Evolutionary conservation across 2,797 vertebrate genomes (phyloP).

Genomic region (Bradypodion pumilum): DNA sequence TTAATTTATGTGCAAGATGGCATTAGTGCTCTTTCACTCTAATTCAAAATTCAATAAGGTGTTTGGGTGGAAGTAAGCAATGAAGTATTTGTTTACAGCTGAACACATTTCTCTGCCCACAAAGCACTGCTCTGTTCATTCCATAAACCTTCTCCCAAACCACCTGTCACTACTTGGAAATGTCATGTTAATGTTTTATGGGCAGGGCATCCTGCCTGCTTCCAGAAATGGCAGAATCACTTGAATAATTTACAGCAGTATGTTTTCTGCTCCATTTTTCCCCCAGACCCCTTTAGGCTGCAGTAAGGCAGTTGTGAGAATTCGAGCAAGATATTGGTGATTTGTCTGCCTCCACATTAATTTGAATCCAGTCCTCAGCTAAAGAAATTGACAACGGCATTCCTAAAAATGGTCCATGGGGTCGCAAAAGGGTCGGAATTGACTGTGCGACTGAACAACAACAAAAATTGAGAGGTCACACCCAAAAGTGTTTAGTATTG

Average conservation of each 20-base stretch:
- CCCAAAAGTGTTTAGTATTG: no score
- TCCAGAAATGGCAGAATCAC: slow-evolving; percentile 52
- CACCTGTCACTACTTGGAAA: slow-evolving; percentile 64
- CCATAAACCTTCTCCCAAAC: slow-evolving; percentile 49
- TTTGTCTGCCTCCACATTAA: slow-evolving; percentile 1
- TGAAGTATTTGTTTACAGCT: slow-evolving; percentile 46
- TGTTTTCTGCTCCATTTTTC: slow-evolving; percentile 69
- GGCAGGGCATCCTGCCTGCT: slow-evolving; percentile 44
- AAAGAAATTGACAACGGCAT: background rate
- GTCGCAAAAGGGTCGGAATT: no score
- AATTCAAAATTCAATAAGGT: slow-evolving; percentile 26
- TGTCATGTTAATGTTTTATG: slow-evolving; percentile 71
- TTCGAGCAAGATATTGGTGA: slow-evolving; percentile 21
- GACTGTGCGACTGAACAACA: no score
- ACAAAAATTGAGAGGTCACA: slow-evolving; percentile 30
- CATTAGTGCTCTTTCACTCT: slow-evolving; percentile 42
- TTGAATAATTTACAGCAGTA: slow-evolving; percentile 72
- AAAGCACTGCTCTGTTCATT: slow-evolving; percentile 46
- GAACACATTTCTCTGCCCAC: slow-evolving; percentile 53
- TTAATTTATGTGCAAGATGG: slow-evolving; percentile 33
- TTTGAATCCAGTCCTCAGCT: background rate
- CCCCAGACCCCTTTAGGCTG: slow-evolving; percentile 43
- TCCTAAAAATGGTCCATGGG: no score
- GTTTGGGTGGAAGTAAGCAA: background rate
- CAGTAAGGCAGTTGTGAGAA: slow-evolving; percentile 1